These are phyloP conservation scores for Rhinolophus sinicus DNA, from an alignment of 2,113 vertebrate genomes.

Conservation along the genomic window DNA sequence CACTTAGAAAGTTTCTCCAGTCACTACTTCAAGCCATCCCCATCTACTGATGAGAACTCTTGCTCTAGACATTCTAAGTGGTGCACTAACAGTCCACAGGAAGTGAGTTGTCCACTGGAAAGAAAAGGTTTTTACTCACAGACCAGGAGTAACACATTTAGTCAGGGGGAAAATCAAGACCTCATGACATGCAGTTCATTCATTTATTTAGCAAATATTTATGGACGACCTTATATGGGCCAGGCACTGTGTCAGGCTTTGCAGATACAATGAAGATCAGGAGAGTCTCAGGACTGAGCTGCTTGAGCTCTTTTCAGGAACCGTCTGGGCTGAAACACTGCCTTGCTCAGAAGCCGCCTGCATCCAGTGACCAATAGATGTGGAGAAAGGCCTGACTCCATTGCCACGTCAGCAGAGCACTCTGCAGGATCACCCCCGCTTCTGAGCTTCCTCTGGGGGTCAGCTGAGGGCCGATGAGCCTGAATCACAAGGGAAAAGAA, in stretches of 20 bases:
- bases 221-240: not conserved
- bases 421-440: not conserved
- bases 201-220: not conserved
- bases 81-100: not conserved
- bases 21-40: too few relatives aligned
- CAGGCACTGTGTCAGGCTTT: not conserved
- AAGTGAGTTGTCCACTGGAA: not conserved
- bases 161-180: not conserved
- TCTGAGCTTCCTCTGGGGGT: not conserved
- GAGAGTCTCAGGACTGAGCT: not conserved
- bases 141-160: not conserved
- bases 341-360: not conserved
- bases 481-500: not conserved
- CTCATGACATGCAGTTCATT: not conserved
- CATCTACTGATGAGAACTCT: not conserved
- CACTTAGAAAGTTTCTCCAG: not conserved
- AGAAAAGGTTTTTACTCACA: not conserved
- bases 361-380: rapidly evolving
- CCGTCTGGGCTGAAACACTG: too few relatives aligned
- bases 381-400: not conserved
- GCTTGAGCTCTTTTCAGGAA: not conserved
- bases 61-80: not conserved
- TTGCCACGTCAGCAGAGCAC: rapidly evolving
- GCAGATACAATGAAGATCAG: not conserved
- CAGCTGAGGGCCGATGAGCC: not conserved